Conservation (phyloP, 2,888 invertebrate species). For the Heliconius ismenius region DNA sequence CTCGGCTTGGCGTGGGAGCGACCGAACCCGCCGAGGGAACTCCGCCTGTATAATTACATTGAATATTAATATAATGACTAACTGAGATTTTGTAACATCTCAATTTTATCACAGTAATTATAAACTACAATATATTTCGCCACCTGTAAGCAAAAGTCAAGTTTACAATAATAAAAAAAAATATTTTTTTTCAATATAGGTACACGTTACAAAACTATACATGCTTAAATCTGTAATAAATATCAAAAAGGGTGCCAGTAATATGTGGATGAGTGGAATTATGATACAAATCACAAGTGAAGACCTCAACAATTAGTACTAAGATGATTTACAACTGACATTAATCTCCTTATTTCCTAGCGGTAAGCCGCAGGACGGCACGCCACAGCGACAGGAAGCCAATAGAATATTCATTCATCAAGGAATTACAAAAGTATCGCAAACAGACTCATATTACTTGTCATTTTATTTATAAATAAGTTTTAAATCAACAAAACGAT, state of each 20-base stretch:
- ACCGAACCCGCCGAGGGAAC: conserved; percentile 93
- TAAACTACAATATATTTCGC: neutral
- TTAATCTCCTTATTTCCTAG: conserved; percentile 40
- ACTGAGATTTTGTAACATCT: neutral
- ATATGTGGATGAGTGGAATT: conserved; percentile 50
- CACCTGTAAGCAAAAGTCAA: conserved; percentile 14
- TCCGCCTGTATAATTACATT: conserved; percentile 84
- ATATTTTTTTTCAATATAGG: too few species aligned
- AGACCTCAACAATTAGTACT: conserved; percentile 33
- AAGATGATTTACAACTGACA: conserved; percentile 30
- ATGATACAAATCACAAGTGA: conserved; percentile 50
- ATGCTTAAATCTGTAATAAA: conserved; percentile 46
- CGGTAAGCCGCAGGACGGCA: conserved; percentile 47
- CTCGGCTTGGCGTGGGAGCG: conserved; percentile 86
- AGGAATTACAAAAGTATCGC: conserved; percentile 24
- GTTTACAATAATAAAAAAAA: neutral
- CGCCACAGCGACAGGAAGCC: conserved; percentile 45
- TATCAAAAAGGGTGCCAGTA: conserved; percentile 61
- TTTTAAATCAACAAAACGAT: neutral
- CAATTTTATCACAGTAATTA: neutral
- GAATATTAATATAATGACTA: conserved; percentile 21
- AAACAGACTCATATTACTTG: conserved; percentile 34
- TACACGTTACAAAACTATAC: conserved; percentile 38
- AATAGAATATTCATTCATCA: conserved; percentile 27
- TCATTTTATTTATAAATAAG: neutral